Percentiles rank a stretch among this genome's conserved stretches.
These are phyloP conservation scores for Arge pagana DNA, from an alignment of 2,888 invertebrate genomes.

Conservation along the genomic window DNA sequence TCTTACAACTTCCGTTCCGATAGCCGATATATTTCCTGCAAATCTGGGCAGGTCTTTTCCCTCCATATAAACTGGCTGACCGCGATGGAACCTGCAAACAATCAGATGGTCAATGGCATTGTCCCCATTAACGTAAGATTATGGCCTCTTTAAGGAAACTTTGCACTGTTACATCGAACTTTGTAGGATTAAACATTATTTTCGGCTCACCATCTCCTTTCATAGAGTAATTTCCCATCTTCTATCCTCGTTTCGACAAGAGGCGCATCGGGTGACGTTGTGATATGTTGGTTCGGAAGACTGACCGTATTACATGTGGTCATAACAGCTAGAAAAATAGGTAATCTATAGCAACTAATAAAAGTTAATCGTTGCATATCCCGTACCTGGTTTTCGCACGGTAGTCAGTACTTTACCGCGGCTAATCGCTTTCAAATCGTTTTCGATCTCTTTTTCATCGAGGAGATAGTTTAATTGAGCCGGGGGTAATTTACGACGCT, in stretches of 20 bases:
- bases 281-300: conserved; percentile 49
- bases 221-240: conserved; percentile 92
- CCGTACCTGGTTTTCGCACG: conserved; percentile 62
- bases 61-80: conserved; percentile 90
- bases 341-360: conserved; percentile 22
- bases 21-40: conserved; percentile 87
- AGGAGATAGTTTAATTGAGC: conserved; percentile 86
- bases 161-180: not conserved
- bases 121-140: not conserved
- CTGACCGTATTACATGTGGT: conserved; percentile 50
- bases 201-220: conserved; percentile 77
- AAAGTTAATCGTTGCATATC: conserved; percentile 31
- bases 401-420: conserved; percentile 64
- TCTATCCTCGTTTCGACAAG: conserved; percentile 86
- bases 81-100: conserved; percentile 77
- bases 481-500: conserved; percentile 81
- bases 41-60: conserved; percentile 84
- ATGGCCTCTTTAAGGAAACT: not conserved
- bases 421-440: conserved; percentile 81
- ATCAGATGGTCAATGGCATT: too few relatives aligned
- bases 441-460: conserved; percentile 87
- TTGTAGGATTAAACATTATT: not conserved
- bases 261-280: conserved; percentile 57
- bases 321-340: conserved; percentile 40
- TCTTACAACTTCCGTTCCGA: conserved; percentile 85